Percentiles rank a stretch among this genome's conserved stretches.
These are phyloP conservation scores for Ochropleura plecta DNA, from an alignment of 2,888 invertebrate genomes.

Conservation along the genomic window DNA sequence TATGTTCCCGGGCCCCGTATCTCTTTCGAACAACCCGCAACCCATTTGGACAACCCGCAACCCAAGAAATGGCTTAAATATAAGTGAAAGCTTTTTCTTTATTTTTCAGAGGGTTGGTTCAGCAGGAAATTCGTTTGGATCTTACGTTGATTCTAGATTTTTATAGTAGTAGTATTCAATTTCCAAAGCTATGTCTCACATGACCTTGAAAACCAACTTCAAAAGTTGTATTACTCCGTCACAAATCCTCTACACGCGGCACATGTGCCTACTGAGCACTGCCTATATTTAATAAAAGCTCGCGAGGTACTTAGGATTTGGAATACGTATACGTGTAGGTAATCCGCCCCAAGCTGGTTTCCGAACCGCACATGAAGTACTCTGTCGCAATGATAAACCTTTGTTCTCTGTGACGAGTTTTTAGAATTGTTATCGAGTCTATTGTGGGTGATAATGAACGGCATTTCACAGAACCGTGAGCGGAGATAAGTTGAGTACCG, in stretches of 20 bases:
- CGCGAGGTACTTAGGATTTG: constrained; percentile 33
- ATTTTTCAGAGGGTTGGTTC: neutral
- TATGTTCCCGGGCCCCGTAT: too few relatives aligned
- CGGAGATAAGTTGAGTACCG: constrained; percentile 68
- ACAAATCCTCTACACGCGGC: constrained; percentile 17
- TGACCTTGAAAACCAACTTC: constrained; percentile 1
- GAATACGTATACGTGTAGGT: constrained; percentile 35
- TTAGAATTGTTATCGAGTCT: constrained; percentile 83
- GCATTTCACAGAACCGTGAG: constrained; percentile 77
- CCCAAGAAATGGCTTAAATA: neutral
- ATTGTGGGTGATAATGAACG: constrained; percentile 83
- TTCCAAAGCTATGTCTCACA: neutral
- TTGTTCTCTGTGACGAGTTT: constrained; percentile 80
- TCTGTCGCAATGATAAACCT: constrained; percentile 73
- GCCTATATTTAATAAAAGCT: constrained; percentile 43
- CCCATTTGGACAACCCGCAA: too few relatives aligned
- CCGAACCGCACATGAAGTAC: constrained; percentile 68
- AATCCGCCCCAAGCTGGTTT: constrained; percentile 49
- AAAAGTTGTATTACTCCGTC: constrained; percentile 10
- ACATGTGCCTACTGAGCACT: neutral
- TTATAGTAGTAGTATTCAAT: neutral
- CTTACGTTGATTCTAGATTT: neutral
- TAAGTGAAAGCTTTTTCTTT: neutral
- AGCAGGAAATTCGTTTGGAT: neutral
- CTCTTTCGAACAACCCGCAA: too few relatives aligned